Evolutionary conservation across 2,797 vertebrate species (phyloP).

Genomic region (Cirrhinus mrigala): DNA sequence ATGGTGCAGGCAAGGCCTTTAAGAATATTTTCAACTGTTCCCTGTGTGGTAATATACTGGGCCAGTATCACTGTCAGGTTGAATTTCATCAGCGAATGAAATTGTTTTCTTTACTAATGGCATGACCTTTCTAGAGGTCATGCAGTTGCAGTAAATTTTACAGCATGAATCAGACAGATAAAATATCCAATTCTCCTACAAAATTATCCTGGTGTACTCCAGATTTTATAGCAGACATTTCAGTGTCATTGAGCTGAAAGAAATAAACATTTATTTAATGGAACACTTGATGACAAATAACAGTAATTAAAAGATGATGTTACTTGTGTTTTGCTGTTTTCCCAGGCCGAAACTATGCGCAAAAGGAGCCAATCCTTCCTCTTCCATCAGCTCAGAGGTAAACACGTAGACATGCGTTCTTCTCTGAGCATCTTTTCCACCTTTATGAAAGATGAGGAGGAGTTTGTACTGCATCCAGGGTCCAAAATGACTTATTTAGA

Average conservation of each 20-base stretch:
- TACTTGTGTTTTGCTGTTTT: conserved; percentile 67
- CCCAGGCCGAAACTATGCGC: conserved; percentile 80
- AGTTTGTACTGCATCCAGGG: background rate
- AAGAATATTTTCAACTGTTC: background rate
- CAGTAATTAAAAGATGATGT: conserved; percentile 56
- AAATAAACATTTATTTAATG: conserved; percentile 10
- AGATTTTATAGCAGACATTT: conserved; percentile 4
- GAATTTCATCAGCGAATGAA: background rate
- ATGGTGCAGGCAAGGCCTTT: background rate
- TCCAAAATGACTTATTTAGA: background rate
- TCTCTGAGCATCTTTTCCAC: background rate
- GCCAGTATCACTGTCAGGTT: conserved; percentile 1
- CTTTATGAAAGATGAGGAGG: background rate
- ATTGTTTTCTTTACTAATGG: background rate
- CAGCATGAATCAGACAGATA: background rate
- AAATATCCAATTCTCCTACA: background rate
- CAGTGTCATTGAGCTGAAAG: background rate
- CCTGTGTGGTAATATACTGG: background rate
- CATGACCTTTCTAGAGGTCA: background rate
- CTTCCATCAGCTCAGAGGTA: conserved; percentile 82
- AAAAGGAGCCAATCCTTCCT: conserved; percentile 75
- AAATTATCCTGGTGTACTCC: background rate
- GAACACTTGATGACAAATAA: conserved; percentile 11
- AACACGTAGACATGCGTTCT: conserved; percentile 7
- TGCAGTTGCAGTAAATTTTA: background rate